A percentile compares a stretch with the other conserved stretches of the same genome.
Evolutionary conservation across 2,888 invertebrate species (phyloP).

Genomic region (Dromius quadrimaculatus): DNA sequence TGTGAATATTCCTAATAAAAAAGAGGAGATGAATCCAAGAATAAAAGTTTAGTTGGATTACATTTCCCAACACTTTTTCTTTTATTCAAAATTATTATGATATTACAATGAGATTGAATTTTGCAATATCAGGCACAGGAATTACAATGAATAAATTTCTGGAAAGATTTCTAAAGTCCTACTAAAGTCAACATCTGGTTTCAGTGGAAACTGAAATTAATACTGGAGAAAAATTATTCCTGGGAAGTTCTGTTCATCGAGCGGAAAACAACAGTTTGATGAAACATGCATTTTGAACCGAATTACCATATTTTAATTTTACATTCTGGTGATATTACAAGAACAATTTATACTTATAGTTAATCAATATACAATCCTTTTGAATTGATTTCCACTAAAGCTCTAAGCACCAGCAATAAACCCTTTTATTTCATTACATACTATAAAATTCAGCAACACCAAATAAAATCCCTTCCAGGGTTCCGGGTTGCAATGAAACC

Average conservation of each 20-base stretch:
- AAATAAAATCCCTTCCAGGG: constrained; percentile 14
- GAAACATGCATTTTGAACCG: constrained; percentile 35
- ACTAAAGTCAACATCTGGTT: constrained; percentile 41
- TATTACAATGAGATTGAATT: constrained; percentile 19
- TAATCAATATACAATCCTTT: not conserved
- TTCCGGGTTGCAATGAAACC: constrained; percentile 15
- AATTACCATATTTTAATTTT: constrained; percentile 48
- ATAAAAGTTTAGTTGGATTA: too few species aligned
- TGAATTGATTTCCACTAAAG: not conserved
- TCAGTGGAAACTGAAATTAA: constrained; percentile 36
- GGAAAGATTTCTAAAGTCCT: constrained; percentile 37
- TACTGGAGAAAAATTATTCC: constrained; percentile 43
- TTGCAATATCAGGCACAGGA: constrained; percentile 6
- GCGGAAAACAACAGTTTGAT: constrained; percentile 40
- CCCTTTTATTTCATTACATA: not conserved
- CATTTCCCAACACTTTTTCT: too few species aligned
- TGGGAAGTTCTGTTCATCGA: constrained; percentile 39
- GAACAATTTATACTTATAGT: constrained; percentile 2
- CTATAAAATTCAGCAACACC: constrained; percentile 23
- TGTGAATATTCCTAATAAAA: too few species aligned
- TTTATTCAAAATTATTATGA: too few species aligned
- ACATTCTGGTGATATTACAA: constrained; percentile 25
- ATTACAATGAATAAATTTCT: constrained; percentile 40
- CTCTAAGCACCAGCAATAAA: not conserved
- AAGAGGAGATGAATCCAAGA: too few species aligned